Base-by-base conservation (phyloP, 1,140 invertebrate species). In the Hestina assimilis region DNA sequence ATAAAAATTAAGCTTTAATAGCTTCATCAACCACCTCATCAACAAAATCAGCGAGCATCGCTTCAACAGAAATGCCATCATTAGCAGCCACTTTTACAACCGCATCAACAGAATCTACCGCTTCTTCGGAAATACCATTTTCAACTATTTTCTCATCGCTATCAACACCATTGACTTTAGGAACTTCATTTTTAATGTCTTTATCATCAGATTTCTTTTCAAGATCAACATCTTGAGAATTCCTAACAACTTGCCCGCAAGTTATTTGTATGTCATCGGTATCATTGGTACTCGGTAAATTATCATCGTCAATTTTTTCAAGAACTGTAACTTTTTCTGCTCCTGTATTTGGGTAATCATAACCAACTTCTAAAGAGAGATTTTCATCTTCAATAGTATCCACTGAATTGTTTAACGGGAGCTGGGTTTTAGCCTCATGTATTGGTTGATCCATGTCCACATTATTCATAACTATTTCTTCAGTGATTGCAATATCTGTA, bases 11-110 rank as follows among this genome's bases (percentile, higher is more conserved):
- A 26, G 47, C 7, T 43, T 45, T 41, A 29, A 21, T 12, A 28
- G 52, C 23, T 42, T 77, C 68, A 41, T 83, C 76, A 63, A 69
- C 76, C 0, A 86, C 75, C 72, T 88, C 85, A 69, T 88, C 83
- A 17, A 88, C 85, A 64, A 88, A 88, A 72, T 88, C 85, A 4
- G 85, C 83, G 33, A 88, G 55, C 85, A 88, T 88, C 43, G 85
- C 85, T 59, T 86, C 80, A 2, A 88, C 69, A 17, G 69, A 69
- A 6, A 78, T 63, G 12, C 33, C 60, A 46, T 75, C 72, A 55
- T 59, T 69, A 14, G 45, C 9, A 24, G 26, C 24, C 19, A 35
- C 12, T 23, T 60, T 61, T 19, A 20, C 24, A 52, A 26, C 24
- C 12, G 31, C 53, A 43, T 40, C 31, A 23, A 57, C 50, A 15